Base-by-base conservation (phyloP, 2,888 invertebrate genomes). In the Trilocha varians region DNA sequence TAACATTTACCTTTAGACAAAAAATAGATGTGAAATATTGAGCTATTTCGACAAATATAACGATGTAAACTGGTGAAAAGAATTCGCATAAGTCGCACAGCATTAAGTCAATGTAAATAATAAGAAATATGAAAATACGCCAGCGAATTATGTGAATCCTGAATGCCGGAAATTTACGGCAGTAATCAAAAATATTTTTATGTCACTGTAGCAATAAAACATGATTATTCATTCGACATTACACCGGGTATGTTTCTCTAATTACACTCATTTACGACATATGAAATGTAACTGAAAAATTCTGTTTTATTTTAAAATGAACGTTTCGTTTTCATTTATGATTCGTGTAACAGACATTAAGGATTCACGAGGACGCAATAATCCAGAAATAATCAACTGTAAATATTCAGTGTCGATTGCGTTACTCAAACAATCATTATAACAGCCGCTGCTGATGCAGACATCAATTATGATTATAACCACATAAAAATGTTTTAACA, bases 361-460 rank as follows among this genome's bases (percentile, higher is more conserved):
- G 80, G 80, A 82, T 82, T 82, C 82, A 82, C 79, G 78, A 77
- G 61, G 79, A 75, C 80, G 82, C 80, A 82, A 82, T 78, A 69
- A 50, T 53, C 62, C 65, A 61, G 57, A 61, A 47, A 43, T 17
- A 35, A 39, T 18, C 41, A 39, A 42, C 11, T 14, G 3, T 33
- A 11, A 33, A 33, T 9, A 32, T 15, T 39, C 32, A 16, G 16
- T 34, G 16, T 40, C 42, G 40, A 38, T 33, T 11, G 13, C 8
- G 13, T 34, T 34, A 13, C 13, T 13, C 6, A 34, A 34, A 5
- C 1, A 25, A 25, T 25, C 1, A 6, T 11, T 25, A 25, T n/a
- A n/a, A n/a, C n/a, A n/a, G n/a, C n/a, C n/a, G n/a, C n/a, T n/a
- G n/a, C n/a, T n/a, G n/a, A n/a, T n/a, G n/a, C n/a, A n/a, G n/a